Base-by-base conservation (phyloP, 2,888 invertebrate genomes). In the Cephus runcator region DNA sequence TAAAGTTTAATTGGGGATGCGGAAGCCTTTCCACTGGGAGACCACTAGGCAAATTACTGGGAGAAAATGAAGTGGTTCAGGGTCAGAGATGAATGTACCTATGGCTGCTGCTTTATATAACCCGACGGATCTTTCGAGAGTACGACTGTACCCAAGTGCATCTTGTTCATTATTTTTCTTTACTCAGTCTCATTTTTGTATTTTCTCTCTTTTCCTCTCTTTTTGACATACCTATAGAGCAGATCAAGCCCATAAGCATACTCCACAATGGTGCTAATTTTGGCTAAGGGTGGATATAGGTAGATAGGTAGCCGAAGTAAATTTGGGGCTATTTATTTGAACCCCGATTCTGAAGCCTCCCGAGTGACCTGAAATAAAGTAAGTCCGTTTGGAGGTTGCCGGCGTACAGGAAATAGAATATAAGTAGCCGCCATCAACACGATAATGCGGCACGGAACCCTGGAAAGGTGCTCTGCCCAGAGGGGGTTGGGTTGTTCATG, bases 1-100 rank as follows among this genome's bases (percentile, higher is more conserved):
- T 85, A 79, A 88, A 88, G 88, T 89, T 90, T 90, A 90, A 90
- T 90, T 88, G 89, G 88, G 71, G 34, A 88, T 89, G 88, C 86
- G 84, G 85, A 84, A 56, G 85, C 83, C 86, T 83, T 86, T 86
- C 87, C 84, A 81, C 79, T 83, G 84, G 85, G 85, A 85, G 80
- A 84, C 81, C 85, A 23, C 56, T 56, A 56, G 56, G 23, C 56
- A 56, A 56, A 56, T 56, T 56, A 56, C 9, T 15, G 23, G 56
- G 56, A 56, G 23, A 23, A 56, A 9, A 56, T 56, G 23, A 23
- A 56, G 56, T 56, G 56, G 23, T 23, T 1, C 56, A 56, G 23
- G 23, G 56, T 56, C 56, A 23, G 23, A 56, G 56, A 56, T 9
- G 56, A 23, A 23, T 56, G 23, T 23, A 56, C 9, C 56, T 56